Percentiles rank a stretch among this genome's conserved stretches.
Evolutionary conservation across 2,797 vertebrate species (phyloP).

Genomic region (Acrossocheilus fasciatus): DNA sequence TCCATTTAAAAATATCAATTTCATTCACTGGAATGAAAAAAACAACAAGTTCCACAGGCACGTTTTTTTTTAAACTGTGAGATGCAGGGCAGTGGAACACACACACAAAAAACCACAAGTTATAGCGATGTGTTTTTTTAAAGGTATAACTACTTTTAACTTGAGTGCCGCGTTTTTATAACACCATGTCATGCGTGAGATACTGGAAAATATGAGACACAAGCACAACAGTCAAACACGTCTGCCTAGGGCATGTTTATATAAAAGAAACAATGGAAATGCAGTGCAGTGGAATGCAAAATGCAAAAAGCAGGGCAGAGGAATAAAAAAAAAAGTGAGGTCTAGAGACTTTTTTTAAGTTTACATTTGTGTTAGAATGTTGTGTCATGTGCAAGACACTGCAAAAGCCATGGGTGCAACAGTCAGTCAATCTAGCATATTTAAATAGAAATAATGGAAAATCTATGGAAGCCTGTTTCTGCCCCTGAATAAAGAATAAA

Average conservation of each 20-base stretch:
- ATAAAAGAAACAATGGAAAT: background rate
- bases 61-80: background rate
- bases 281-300: background rate
- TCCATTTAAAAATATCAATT: background rate
- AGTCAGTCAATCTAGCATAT: no score
- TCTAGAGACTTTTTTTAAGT: no score
- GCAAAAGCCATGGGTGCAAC: no score
- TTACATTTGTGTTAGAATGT: no score
- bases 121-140: background rate
- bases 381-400: no score
- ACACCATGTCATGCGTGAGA: background rate
- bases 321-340: no score
- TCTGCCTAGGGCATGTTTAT: no score
- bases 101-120: background rate
- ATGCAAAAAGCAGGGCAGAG: no score
- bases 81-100: background rate
- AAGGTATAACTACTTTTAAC: background rate
- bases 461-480: no score
- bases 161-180: background rate
- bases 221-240: background rate
- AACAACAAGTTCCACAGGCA: no score
- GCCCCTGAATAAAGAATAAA: no score
- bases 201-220: background rate
- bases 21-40: background rate
- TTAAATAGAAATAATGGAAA: no score